Percentiles rank a stretch among this genome's conserved stretches.
Evolutionary conservation across 64 coral and sea anemone genomes (phyloP).

Genomic region (Pocillopora damicornis): DNA sequence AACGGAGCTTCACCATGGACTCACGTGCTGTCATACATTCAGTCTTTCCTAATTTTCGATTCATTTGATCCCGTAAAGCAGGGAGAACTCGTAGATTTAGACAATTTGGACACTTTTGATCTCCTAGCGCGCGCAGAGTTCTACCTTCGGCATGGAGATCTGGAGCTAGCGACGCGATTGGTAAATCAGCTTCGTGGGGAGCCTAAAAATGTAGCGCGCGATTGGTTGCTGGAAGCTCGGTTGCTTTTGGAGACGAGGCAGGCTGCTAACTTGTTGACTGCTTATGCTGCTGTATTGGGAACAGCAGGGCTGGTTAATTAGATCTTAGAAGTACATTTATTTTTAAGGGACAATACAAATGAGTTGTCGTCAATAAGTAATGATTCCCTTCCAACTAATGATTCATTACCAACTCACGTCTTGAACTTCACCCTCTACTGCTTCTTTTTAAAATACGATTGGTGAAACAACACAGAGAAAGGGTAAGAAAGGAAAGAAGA

Average conservation of each 20-base stretch:
- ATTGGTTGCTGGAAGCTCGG: constrained; percentile 89
- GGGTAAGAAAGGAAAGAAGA: too few species aligned
- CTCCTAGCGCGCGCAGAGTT: constrained; percentile 86
- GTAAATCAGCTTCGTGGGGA: constrained; percentile 95
- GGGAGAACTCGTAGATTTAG: constrained; percentile 71
- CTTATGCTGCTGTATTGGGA: constrained; percentile 70
- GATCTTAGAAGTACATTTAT: background rate
- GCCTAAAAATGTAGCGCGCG: constrained; percentile 67
- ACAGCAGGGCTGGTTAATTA: constrained; percentile 36
- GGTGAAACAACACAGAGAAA: too few species aligned
- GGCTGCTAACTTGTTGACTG: constrained; percentile 72
- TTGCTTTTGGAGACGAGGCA: constrained; percentile 94
- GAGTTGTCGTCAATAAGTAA: background rate
- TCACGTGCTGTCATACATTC: constrained; percentile 82
- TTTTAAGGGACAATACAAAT: background rate
- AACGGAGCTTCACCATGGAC: constrained; percentile 76
- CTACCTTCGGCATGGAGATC: constrained; percentile 74
- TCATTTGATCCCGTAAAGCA: constrained; percentile 72
- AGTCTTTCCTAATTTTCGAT: constrained; percentile 95
- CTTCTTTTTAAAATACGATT: background rate
- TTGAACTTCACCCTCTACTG: background rate
- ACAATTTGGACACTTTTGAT: constrained; percentile 81
- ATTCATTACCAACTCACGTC: background rate
- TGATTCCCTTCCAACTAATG: background rate
- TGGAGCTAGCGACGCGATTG: constrained; percentile 87